phyloP scores from a whole-genome alignment of 2,888 invertebrate species.

The Drosophila borealis region DNA sequence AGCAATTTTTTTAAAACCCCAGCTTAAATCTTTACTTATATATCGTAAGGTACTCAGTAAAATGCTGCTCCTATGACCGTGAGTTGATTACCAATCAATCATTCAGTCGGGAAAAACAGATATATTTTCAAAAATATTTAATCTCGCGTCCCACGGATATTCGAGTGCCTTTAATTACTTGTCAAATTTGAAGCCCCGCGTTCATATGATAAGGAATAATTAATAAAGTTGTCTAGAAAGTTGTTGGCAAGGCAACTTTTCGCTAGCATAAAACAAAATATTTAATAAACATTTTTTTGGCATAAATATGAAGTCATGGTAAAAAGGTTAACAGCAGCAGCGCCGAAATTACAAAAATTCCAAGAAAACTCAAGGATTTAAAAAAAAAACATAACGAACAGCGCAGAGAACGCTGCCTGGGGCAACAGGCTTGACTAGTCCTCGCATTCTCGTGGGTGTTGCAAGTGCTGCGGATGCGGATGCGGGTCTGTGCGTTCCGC shows the following conservation, averaged over 20 bases:
- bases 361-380: conserved; percentile 38
- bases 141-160: too few relatives aligned
- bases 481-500: conserved; percentile 16
- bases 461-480: conserved; percentile 18
- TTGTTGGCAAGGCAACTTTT: not conserved
- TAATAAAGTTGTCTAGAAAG: conserved; percentile 23
- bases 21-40: too few relatives aligned
- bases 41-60: too few relatives aligned
- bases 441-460: conserved; percentile 31
- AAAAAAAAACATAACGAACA: conserved; percentile 28
- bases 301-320: conserved; percentile 10
- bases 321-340: not conserved
- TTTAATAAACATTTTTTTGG: conserved; percentile 21
- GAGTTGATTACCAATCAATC: too few relatives aligned
- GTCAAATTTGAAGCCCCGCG: not conserved
- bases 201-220: conserved; percentile 2
- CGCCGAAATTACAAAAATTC: conserved; percentile 24
- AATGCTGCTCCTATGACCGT: too few relatives aligned
- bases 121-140: too few relatives aligned
- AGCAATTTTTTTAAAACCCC: too few relatives aligned
- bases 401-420: conserved; percentile 34
- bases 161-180: not conserved
- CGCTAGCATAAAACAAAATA: conserved; percentile 8
- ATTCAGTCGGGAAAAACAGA: too few relatives aligned
- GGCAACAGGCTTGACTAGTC: conserved; percentile 31